These are phyloP conservation scores for Microctonus hyperodae DNA, from an alignment of 2,888 invertebrate genomes.

Conservation along the genomic window DNA sequence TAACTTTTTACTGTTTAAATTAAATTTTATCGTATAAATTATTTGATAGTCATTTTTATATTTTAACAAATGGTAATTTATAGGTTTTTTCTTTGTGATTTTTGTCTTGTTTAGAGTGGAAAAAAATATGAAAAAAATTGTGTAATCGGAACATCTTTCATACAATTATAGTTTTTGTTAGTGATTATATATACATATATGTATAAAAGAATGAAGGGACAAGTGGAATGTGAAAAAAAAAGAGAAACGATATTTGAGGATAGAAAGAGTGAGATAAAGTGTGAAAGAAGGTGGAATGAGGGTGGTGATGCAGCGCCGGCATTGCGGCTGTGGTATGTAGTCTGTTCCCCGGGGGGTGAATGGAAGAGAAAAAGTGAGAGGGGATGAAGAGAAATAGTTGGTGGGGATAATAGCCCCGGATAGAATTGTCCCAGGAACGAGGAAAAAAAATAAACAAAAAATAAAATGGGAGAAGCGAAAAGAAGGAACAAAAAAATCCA, in stretches of 20 bases:
- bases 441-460: conserved; percentile 9
- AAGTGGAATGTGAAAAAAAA: conserved; percentile 36
- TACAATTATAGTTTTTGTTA: conserved; percentile 58
- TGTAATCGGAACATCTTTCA: conserved; percentile 49
- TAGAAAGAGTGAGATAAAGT: conserved; percentile 32
- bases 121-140: background rate
- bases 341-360: conserved; percentile 21
- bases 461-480: background rate
- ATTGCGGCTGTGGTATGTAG: conserved; percentile 23
- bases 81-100: background rate
- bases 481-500: conserved; percentile 40
- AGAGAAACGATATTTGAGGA: conserved; percentile 30
- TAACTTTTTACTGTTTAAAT: no score
- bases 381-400: conserved; percentile 34
- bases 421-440: conserved; percentile 54
- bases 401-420: conserved; percentile 53
- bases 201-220: conserved; percentile 42
- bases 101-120: background rate
- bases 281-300: conserved; percentile 25
- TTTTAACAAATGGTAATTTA: no score
- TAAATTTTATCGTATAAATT: background rate
- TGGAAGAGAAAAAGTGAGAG: conserved; percentile 39
- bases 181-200: conserved; percentile 3
- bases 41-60: background rate
- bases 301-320: conserved; percentile 19